phyloP scores from a whole-genome alignment of 2,888 invertebrate species.

The Heliconius ismenius region DNA sequence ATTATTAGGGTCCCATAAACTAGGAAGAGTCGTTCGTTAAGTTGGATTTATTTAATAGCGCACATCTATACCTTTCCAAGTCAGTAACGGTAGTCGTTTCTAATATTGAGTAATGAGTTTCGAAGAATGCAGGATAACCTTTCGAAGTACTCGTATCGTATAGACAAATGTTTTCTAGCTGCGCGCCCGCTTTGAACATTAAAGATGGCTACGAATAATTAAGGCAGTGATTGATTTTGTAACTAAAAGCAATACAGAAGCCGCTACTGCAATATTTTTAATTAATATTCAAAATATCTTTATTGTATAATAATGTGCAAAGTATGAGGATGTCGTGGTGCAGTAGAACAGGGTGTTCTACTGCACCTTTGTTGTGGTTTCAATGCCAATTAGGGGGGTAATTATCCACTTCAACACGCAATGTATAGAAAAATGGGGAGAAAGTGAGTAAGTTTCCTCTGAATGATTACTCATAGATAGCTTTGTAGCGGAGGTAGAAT shows the following conservation, averaged over 20 bases:
- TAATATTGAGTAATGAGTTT: slow-evolving; percentile 76
- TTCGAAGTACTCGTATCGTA: background rate
- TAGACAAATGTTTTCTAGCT: slow-evolving; percentile 53
- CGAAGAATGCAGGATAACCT: slow-evolving; percentile 62
- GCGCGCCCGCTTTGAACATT: slow-evolving; percentile 52
- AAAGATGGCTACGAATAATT: slow-evolving; percentile 61
- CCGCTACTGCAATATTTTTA: slow-evolving; percentile 49
- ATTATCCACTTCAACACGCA: too few species aligned
- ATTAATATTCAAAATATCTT: slow-evolving; percentile 23
- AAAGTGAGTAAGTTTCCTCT: too few species aligned
- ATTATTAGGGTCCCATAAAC: slow-evolving; percentile 31
- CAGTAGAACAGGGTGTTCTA: background rate
- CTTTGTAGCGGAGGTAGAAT: too few species aligned
- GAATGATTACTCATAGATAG: too few species aligned
- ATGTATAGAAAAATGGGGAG: too few species aligned
- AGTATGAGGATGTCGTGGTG: background rate
- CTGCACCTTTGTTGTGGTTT: background rate
- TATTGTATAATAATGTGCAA: background rate
- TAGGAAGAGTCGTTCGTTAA: slow-evolving; percentile 34
- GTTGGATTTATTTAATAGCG: slow-evolving; percentile 39
- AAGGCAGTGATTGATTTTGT: slow-evolving; percentile 68
- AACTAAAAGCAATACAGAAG: slow-evolving; percentile 69
- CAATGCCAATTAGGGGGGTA: too few species aligned
- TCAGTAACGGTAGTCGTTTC: slow-evolving; percentile 70
- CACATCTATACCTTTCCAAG: slow-evolving; percentile 51